Evolutionary conservation across 2,888 invertebrate genomes (phyloP), one percentile per base, ranked within the genome.

Genomic region (Hirudinaria manillensis): DNA sequence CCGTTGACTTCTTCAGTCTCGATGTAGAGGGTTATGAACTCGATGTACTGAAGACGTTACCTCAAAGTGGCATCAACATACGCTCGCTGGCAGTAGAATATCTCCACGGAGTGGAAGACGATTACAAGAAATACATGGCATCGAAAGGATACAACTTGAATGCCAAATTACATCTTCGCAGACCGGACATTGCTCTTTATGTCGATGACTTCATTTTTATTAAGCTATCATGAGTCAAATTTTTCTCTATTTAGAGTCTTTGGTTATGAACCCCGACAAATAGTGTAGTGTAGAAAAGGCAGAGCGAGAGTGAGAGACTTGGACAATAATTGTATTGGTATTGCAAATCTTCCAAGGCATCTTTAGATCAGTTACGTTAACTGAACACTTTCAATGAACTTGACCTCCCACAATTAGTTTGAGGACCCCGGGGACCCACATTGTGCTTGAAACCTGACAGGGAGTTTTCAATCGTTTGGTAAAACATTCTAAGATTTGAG

Each of bases 1-100:
- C 86, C 61, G 88, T 92, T 32, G 89, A 91, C 85, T 90, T 90
- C 83, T 87, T 92, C 79, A 89, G 90, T 82, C 87, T 93, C 78
- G 90, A 89, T 77, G 88, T 89, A 0, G 86, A 86, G 36, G 86
- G 88, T 1, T 83, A 83, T 61, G 88, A 88, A 80, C 81, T 87
- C n/a, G 84, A 86, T 10, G 89, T 89, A 3, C 84, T 90, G 68
- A 85, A 84, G 75, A 89, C 89, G 21, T 85, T 90, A 83, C 90
- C 90, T 10, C 89, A 87, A 79, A 83, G 87, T 70, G 82, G 82
- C 75, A 81, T 68, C 2, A n/a, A 53, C 51, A 75, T 76, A 29
- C 67, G 29, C 19, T 34, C 68, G 19, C 32, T 76, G 34, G 27
- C 75, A 16, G 76, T 76, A 16, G 76, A 76, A 38, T 76, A 74